These are phyloP conservation scores for Mirza zaza DNA, from an alignment of 2,113 vertebrate genomes.

Conservation along the genomic window DNA sequence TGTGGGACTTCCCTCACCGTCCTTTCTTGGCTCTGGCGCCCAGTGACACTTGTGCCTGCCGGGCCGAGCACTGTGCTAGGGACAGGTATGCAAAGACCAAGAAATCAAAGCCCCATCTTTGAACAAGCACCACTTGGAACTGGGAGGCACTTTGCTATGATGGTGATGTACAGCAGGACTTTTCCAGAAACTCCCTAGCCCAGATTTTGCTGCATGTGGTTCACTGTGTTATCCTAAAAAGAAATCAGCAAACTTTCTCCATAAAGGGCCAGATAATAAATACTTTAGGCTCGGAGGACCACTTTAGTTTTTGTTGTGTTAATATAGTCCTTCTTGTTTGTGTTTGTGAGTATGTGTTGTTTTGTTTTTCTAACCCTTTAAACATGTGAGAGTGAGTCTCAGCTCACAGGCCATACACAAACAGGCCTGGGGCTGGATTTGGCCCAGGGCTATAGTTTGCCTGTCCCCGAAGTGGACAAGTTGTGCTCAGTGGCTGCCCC, in stretches of 20 bases:
- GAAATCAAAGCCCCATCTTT: not conserved
- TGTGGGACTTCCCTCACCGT: accelerated
- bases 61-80: accelerated
- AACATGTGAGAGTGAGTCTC: not conserved
- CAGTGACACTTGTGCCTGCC: accelerated
- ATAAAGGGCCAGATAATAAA: not conserved
- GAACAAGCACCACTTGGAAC: no score
- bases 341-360: not conserved
- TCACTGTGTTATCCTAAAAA: not conserved
- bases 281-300: not conserved
- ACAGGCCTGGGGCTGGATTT: not conserved
- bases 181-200: not conserved
- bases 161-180: not conserved
- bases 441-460: not conserved
- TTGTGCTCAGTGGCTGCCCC: not conserved
- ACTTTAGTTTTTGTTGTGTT: not conserved
- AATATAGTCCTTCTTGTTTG: not conserved
- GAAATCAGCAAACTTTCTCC: not conserved
- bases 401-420: not conserved
- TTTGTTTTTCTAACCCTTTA: not conserved
- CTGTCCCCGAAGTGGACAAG: accelerated
- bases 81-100: accelerated
- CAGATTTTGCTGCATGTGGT: not conserved
- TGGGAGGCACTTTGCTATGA: accelerated
- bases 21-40: accelerated